Evolutionary conservation across 2,888 invertebrate genomes (phyloP), one percentile per base, ranked within the genome.

Genomic region (Bugulina stolonifera): DNA sequence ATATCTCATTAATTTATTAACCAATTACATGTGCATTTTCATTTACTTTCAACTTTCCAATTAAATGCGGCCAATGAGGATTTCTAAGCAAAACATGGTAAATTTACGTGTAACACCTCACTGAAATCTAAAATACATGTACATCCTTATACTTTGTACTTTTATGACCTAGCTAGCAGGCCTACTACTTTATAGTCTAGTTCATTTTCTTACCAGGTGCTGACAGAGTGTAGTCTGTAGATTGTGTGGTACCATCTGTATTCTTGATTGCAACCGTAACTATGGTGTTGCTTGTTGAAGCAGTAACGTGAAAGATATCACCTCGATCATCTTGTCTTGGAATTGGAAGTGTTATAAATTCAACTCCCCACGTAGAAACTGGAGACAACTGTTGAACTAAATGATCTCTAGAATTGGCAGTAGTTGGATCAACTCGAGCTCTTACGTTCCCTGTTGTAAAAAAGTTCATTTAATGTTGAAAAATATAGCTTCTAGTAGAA

Each of bases 361-460:
- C 32, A 29, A n/a, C 5, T 2, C 64, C 64, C 64, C 64, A 64
- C 14, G 64, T 64, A 32, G 64, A 29, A 10, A 64, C 64, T 29
- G 64, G 64, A 1, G 64, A 5, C 5, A 64, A 32, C n/a, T 64
- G 64, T 25, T 64, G 64, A 22, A 64, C 64, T 27, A 64, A 64
- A 27, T 64, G 64, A 32, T 64, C 64, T 64, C 64, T 64, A 18
- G 64, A 64, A n/a, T 5, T 32, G 18, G 34, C 32, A 2, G 29
- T 32, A 25, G 27, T 27, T 29, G 64, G 64, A 32, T 64, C 64
- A 1, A 64, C 64, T 10, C 64, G 22, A 64, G 64, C 64, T 64
- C 64, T 22, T n/a, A 64, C 64, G 32, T 64, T 64, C 32, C 64
- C 64, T 64, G 23, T 43, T 10, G n/a, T n/a, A n/a, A n/a, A n/a